Conservation (phyloP, 2,797 vertebrate species). For the Hoplostethus atlanticus region DNA sequence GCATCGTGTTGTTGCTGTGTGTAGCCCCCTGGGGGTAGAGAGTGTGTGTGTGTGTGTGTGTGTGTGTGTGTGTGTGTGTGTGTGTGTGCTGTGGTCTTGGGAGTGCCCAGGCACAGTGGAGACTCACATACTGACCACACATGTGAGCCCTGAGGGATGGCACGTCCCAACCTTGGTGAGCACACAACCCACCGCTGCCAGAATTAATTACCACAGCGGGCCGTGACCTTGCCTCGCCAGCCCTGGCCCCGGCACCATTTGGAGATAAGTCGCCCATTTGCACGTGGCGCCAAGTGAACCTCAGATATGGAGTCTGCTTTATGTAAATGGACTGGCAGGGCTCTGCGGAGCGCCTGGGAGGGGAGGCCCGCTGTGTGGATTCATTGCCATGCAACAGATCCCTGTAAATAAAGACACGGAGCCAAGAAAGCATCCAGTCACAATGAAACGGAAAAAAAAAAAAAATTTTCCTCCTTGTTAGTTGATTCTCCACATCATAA, state of each 20-base stretch:
- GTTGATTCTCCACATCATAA: too few relatives aligned
- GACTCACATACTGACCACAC: conserved; percentile 48
- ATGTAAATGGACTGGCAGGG: conserved; percentile 52
- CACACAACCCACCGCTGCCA: conserved; percentile 55
- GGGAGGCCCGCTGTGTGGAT: conserved; percentile 9
- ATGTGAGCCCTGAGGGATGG: conserved; percentile 51
- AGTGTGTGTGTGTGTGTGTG: too few relatives aligned
- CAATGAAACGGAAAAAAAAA: too few relatives aligned
- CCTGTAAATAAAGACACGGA: conserved; percentile 48
- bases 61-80: neutral
- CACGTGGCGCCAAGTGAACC: conserved; percentile 59
- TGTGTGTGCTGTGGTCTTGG: conserved; percentile 17
- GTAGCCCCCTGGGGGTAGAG: conserved; percentile 28
- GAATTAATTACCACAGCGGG: conserved; percentile 72
- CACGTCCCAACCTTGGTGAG: conserved; percentile 48
- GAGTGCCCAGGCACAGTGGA: conserved; percentile 33
- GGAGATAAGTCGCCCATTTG: conserved; percentile 66
- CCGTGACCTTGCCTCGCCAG: conserved; percentile 50
- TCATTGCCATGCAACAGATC: conserved; percentile 49
- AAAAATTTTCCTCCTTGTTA: too few relatives aligned
- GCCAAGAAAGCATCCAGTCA: conserved; percentile 15
- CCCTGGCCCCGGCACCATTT: conserved; percentile 50
- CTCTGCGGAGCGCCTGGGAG: conserved; percentile 7
- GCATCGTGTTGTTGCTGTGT: conserved; percentile 20
- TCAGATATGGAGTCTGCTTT: conserved; percentile 55